phyloP scores from a whole-genome alignment of 2,113 vertebrate genomes.

The Arothron firmamentum region DNA sequence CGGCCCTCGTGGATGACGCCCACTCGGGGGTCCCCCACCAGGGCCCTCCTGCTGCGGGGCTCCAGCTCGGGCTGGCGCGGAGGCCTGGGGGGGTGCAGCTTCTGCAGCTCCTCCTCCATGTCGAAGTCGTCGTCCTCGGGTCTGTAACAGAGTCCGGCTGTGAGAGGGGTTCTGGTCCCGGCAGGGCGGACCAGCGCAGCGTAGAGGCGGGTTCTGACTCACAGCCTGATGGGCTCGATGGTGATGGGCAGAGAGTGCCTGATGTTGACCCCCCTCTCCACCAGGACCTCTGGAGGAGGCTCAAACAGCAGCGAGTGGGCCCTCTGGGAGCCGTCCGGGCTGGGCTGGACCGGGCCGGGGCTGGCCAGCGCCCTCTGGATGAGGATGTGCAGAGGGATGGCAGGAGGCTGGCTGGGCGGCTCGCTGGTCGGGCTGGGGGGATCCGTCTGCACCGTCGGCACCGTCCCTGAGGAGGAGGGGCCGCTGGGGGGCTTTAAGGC shows the following conservation, averaged over 20 bases:
- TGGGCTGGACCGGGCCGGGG: conserved; percentile 71
- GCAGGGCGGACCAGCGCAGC: no score
- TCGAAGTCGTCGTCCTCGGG: conserved; percentile 91
- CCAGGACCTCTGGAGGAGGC: conserved; percentile 65
- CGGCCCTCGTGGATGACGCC: conserved; percentile 73
- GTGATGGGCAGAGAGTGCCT: conserved; percentile 85
- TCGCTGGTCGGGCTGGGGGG: conserved; percentile 63
- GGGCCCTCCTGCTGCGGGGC: conserved; percentile 66
- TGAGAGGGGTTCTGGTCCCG: no score
- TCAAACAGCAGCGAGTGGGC: conserved; percentile 91
- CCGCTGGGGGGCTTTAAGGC: conserved; percentile 16
- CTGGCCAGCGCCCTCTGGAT: conserved; percentile 88
- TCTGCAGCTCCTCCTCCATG: conserved; percentile 80
- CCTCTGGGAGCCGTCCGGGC: conserved; percentile 78
- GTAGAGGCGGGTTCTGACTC: conserved; percentile 63
- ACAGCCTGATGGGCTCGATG: conserved; percentile 95
- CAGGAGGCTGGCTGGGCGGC: conserved; percentile 71
- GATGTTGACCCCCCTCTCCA: conserved; percentile 29
- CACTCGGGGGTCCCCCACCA: conserved; percentile 77
- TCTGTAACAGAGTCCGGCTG: conserved; percentile 64
- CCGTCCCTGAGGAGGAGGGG: conserved; percentile 36
- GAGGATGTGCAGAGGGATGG: conserved; percentile 85
- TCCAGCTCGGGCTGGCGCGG: conserved; percentile 38
- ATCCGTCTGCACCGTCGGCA: conserved; percentile 50
- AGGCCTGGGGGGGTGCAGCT: conserved; percentile 50